Evolutionary conservation across 1,140 invertebrate genomes (phyloP).

Genomic region (Papilio machaon): DNA sequence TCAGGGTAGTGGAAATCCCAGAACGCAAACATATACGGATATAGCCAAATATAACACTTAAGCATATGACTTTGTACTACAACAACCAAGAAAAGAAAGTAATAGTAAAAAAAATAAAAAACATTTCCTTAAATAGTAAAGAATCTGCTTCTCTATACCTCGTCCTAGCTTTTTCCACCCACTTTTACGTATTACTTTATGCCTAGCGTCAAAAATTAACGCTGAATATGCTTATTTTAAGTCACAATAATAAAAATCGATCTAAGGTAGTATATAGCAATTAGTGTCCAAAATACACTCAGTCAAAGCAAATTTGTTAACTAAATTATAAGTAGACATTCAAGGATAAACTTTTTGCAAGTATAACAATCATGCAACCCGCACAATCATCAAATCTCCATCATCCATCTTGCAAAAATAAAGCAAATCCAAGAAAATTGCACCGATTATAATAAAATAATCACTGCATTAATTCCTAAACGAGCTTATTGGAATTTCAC

Average conservation of each 20-base stretch:
- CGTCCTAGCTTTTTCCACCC: neutral
- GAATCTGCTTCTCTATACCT: neutral
- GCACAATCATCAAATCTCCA: neutral
- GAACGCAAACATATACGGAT: slow-evolving; percentile 1
- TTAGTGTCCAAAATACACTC: neutral
- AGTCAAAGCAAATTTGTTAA: neutral
- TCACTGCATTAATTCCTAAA: slow-evolving; percentile 8
- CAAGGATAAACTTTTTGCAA: neutral
- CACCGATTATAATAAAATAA: slow-evolving; percentile 30
- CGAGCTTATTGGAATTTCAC: slow-evolving; percentile 50
- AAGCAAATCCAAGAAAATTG: neutral
- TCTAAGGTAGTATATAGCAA: neutral
- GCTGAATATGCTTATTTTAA: neutral
- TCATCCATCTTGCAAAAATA: slow-evolving; percentile 5
- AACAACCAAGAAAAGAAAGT: neutral
- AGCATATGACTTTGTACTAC: neutral
- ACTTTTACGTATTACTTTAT: neutral
- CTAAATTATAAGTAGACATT: neutral
- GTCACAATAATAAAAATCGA: neutral
- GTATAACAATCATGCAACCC: neutral
- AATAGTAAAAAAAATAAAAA: neutral
- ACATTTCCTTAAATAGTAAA: neutral
- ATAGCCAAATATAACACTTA: neutral
- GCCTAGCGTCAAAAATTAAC: neutral
- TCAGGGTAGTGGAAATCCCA: slow-evolving; percentile 19